Conservation (phyloP, 2,888 invertebrate genomes). For the Pterostichus niger region DNA sequence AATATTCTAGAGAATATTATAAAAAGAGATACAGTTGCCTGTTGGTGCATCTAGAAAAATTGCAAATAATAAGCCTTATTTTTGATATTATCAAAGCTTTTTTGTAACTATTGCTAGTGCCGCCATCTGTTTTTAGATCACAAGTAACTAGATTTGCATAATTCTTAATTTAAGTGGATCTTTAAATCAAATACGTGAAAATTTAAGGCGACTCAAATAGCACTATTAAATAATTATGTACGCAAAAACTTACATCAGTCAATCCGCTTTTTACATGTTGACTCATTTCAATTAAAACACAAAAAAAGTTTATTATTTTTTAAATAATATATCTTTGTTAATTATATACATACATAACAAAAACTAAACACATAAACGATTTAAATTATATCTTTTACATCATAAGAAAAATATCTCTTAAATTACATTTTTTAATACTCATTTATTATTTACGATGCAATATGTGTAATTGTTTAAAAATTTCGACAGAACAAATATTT, state of each 20-base stretch:
- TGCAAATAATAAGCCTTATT: no score
- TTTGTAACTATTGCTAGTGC: background rate
- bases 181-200: conserved; percentile 53
- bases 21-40: no score
- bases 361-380: conserved; percentile 5
- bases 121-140: background rate
- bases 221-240: conserved; percentile 43
- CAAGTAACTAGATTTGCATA: conserved; percentile 43
- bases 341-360: background rate
- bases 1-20: no score
- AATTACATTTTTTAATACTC: background rate
- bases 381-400: background rate
- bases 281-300: background rate
- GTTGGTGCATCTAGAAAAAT: no score
- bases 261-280: conserved; percentile 31
- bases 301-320: no score
- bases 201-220: conserved; percentile 15
- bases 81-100: no score
- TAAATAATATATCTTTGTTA: no score
- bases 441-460: no score
- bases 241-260: conserved; percentile 1
- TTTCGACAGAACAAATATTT: background rate
- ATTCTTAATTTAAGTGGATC: conserved; percentile 34
- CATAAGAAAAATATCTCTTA: background rate
- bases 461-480: no score